phyloP scores from a whole-genome alignment of 1,140 invertebrate genomes.

The Hormaphis cornu region DNA sequence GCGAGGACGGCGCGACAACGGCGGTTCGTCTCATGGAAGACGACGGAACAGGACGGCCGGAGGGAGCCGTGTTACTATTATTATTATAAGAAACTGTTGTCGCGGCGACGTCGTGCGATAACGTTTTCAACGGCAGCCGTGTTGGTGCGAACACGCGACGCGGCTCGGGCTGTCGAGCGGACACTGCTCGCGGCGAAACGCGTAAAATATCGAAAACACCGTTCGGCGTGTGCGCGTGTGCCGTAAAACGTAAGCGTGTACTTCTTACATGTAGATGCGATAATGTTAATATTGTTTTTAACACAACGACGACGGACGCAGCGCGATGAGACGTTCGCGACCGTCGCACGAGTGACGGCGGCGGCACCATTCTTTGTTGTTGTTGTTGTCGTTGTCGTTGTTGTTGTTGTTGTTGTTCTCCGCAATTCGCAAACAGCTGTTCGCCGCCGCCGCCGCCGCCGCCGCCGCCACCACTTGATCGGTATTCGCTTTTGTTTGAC shows the following conservation, averaged over 20 bases:
- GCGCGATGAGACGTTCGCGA: too few relatives aligned
- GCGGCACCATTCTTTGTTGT: slow-evolving; percentile 18
- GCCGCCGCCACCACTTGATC: background rate
- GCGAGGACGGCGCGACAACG: background rate
- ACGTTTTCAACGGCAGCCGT: background rate
- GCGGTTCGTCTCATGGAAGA: slow-evolving; percentile 14
- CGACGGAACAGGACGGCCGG: too few relatives aligned
- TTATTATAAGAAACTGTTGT: too few relatives aligned
- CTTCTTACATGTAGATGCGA: background rate
- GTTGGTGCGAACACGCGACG: background rate
- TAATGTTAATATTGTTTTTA: too few relatives aligned
- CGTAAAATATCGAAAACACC: too few relatives aligned
- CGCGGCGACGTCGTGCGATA: background rate
- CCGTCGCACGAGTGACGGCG: background rate
- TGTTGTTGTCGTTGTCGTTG: slow-evolving; percentile 1
- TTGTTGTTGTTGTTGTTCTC: slow-evolving; percentile 15
- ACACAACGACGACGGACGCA: too few relatives aligned
- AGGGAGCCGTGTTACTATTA: too few relatives aligned
- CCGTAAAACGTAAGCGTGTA: background rate
- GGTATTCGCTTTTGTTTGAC: background rate
- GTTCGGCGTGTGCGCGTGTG: background rate
- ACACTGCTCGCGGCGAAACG: background rate
- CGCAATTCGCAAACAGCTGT: slow-evolving; percentile 30
- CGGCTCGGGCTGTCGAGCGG: too few relatives aligned
- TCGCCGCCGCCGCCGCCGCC: background rate